Percentiles rank a stretch among this genome's conserved stretches.
Evolutionary conservation across 2,888 invertebrate genomes (phyloP).

Genomic region (Bhutanitis thaidina): DNA sequence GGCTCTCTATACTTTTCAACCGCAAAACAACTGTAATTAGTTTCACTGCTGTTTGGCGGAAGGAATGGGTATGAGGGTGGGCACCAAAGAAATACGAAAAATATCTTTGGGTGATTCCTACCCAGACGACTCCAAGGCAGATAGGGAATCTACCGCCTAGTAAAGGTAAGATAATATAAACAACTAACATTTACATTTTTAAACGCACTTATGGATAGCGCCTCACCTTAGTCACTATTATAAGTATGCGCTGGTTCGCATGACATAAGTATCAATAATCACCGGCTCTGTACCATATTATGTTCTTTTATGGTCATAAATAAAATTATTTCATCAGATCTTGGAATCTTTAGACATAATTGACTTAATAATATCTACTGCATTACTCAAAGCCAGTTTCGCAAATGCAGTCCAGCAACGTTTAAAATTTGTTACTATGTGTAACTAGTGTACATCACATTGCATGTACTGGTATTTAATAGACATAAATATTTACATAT

Average conservation of each 20-base stretch:
- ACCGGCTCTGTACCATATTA: constrained; percentile 16
- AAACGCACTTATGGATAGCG: not conserved
- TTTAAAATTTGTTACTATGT: constrained; percentile 1
- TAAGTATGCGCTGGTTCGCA: not conserved
- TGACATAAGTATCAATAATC: constrained; percentile 20
- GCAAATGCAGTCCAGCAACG: constrained; percentile 13
- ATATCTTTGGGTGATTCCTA: too few relatives aligned
- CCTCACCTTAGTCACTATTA: not conserved
- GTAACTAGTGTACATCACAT: not conserved
- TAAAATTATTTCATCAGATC: constrained; percentile 27
- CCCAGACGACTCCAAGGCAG: too few relatives aligned
- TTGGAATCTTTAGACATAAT: constrained; percentile 25
- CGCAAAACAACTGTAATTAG: too few relatives aligned
- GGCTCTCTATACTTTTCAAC: too few relatives aligned
- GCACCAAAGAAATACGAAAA: too few relatives aligned
- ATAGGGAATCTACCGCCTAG: too few relatives aligned
- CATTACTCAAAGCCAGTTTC: constrained; percentile 18
- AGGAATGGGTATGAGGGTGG: too few relatives aligned
- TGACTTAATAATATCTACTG: constrained; percentile 22
- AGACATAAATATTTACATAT: too few relatives aligned
- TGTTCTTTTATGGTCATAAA: constrained; percentile 23
- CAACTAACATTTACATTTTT: too few relatives aligned
- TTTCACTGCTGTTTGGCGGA: too few relatives aligned
- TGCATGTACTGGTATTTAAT: too few relatives aligned
- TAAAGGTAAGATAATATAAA: too few relatives aligned